phyloP scores from a whole-genome alignment of 2,888 invertebrate species.

The Pseudolycoriella hygida region DNA sequence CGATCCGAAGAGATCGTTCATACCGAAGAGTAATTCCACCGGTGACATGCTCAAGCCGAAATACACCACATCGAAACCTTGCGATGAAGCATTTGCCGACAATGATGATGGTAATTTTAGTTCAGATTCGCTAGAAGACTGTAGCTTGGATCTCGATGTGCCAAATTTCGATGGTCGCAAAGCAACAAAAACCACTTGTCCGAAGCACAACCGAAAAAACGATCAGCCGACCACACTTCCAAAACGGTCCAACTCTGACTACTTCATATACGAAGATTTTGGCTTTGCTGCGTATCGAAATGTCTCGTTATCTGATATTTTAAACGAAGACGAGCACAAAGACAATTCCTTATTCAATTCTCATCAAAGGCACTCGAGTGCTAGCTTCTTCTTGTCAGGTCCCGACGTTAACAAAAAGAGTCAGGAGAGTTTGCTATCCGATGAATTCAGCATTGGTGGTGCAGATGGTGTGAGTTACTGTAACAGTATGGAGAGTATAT shows the following conservation, averaged over 20 bases:
- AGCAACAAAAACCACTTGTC: conserved; percentile 31
- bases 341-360: conserved; percentile 32
- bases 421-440: conserved; percentile 61
- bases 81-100: conserved; percentile 2
- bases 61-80: conserved; percentile 5
- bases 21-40: conserved; percentile 18
- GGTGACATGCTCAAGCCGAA: conserved; percentile 16
- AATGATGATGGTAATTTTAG: conserved; percentile 53
- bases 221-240: conserved; percentile 23
- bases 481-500: conserved; percentile 61
- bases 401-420: conserved; percentile 34
- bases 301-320: conserved; percentile 37
- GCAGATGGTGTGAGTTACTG: conserved; percentile 42
- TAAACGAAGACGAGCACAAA: conserved; percentile 31
- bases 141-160: conserved; percentile 36
- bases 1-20: conserved; percentile 12
- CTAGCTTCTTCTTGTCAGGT: conserved; percentile 58
- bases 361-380: conserved; percentile 48
- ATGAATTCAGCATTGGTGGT: conserved; percentile 39
- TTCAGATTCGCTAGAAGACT: conserved; percentile 62
- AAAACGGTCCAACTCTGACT: conserved; percentile 55
- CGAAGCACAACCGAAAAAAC: conserved; percentile 32
- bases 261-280: conserved; percentile 46
- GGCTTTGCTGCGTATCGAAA: conserved; percentile 33
- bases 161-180: conserved; percentile 23